Base-by-base conservation (phyloP, 2,888 invertebrate species). In the Calameuta pallipes region DNA sequence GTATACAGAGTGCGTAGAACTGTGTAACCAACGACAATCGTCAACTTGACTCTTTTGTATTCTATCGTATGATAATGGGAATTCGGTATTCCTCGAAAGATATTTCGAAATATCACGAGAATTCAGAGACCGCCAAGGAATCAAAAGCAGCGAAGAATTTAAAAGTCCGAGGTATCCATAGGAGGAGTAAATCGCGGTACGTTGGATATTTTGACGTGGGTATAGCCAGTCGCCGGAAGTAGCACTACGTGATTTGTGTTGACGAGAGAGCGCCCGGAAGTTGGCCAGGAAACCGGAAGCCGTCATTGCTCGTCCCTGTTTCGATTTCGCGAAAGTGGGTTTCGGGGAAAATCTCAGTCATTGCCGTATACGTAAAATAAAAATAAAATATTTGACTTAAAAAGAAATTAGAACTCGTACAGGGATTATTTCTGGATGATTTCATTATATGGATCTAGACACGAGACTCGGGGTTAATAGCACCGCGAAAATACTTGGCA, bases 401-500 rank as follows among this genome's bases (percentile, higher is more conserved):
- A 15, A 23, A 56, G 23, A 56, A 56, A 56, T 56, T 56, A 23
- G 56, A 56, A 56, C 56, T 56, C 56, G 23, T 15, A 9, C 9
- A 9, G 56, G 9, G 56, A 23, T 56, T 56, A 56, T 56, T 56
- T 56, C 56, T 56, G 23, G 56, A 56, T 56, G 23, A 56, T 56
- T 56, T 56, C 56, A 23, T 56, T 56, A 56, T 56, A 56, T 56
- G 56, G 56, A 56, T 56, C 56, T 56, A 23, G 56, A 56, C 56
- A 56, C 56, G 56, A 56, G 23, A 56, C 56, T 76, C 80, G 87
- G 85, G 85, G 86, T 89, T 85, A 88, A 88, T 87, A 88, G 87
- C 88, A 86, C 85, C 84, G 83, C 81, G 80, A 87, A 84, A 89
- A 88, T 88, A 89, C 84, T 85, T 84, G 80, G 78, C 82, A 84